Evolutionary conservation across 2,113 vertebrate species (phyloP), one percentile per base, ranked within the genome.

Genomic region (Barbus barbus): DNA sequence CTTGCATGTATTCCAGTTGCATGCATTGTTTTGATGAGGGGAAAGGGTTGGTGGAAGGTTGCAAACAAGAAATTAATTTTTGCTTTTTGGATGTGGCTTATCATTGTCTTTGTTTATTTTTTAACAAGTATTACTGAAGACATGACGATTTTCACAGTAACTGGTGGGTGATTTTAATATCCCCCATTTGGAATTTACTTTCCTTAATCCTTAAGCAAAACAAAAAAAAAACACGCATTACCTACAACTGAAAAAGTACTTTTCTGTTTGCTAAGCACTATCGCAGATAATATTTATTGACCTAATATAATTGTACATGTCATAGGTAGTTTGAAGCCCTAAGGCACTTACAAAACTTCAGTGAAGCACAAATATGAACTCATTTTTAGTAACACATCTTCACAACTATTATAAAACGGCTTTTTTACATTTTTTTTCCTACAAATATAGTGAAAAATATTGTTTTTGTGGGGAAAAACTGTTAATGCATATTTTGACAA

Each of bases 1-100:
- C 92, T 91, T 90, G 92, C 93, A 94, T 94, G 93, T 92, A 86
- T 91, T 90, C 73, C 86, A 87, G 89, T 91, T 92, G 93, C 92
- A 93, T 87, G 90, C 90, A 93, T 90, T 83, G 87, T 85, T 86
- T 85, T 28, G 53, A 53, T 36, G 81, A 65, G 63, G 76, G 61
- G 80, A n/a, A 48, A 74, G 73, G 84, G 44, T 65, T 36, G 46
- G 51, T 51, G 82, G 58, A 26, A 87, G 86, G 83, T 81, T 85
- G 88, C 82, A 82, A 88, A 84, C 87, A 51, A 77, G 80, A 71
- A 89, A 82, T 87, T 81, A 69, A 75, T 84, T 91, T 86, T 83
- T 90, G 56, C 83, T 86, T 67, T 84, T 83, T 90, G 91, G 92
- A 94, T 93, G 92, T 87, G 92, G 93, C 93, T 94, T 92, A 93